Base-by-base conservation (phyloP, 2,113 vertebrate species). In the Edolisoma coerulescens region DNA sequence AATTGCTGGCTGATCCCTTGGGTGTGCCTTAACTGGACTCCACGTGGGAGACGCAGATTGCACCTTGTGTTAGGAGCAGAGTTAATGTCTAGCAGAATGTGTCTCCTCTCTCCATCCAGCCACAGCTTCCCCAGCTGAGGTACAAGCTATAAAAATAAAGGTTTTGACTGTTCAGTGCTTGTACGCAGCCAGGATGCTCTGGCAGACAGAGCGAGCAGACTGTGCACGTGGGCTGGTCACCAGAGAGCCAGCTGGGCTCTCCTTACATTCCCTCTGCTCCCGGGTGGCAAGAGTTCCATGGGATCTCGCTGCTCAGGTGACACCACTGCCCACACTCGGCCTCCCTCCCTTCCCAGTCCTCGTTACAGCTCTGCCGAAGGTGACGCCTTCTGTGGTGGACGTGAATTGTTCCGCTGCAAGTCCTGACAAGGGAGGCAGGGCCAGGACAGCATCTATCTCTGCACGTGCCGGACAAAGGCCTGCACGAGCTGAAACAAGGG, bases 401-500 rank as follows among this genome's bases (percentile, higher is more conserved):
- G 1, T 6, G 60, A 75, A 61, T 52, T 20, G 4, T 64, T 88
- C 47, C 1, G 30, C 57, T 67, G 80, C 60, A n/a, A 12, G n/a
- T 91, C 73, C 85, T 57, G 79, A 28, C 44, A 37, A 78, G 71
- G 88, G 37, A 69, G 86, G 95, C 76, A 10, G 84, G 23, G 69
- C 60, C 54, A 33, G 95, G 65, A 45, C 8, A 21, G 37, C 9
- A 42, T 93, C 92, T 99, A 99, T 99, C 99, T 98, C 92, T 99
- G 99, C 91, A 99, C 98, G 0, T 99, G 99, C 75, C 98, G 97
- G 68, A 99, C 98, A 6, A 99, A 99, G 45, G 99, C 99, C 97
- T 99, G 99, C 32, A 99, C 99, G 1, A 99, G 98, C 97, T 99
- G 99, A 90, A 99, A 98, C 85, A 99, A 97, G 30, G 99, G 99